A percentile compares a stretch with the other conserved stretches of the same genome.
phyloP scores from a whole-genome alignment of 2,888 invertebrate genomes.

The Neoitamus cyanurus region DNA sequence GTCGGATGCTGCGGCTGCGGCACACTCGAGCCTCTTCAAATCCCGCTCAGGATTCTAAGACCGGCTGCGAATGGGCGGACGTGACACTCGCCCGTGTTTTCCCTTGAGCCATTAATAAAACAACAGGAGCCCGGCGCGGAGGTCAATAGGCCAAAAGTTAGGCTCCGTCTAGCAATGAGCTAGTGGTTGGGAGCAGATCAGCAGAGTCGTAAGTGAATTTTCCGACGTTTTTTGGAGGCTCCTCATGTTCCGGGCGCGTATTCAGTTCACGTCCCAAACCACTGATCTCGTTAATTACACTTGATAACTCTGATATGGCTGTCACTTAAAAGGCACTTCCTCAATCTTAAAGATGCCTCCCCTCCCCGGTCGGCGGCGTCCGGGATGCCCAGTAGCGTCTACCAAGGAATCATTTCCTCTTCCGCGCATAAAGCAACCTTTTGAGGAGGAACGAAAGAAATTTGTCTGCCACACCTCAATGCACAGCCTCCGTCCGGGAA shows the following conservation, averaged over 20 bases:
- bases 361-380: not conserved
- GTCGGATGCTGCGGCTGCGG: not conserved
- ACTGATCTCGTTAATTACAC: slow-evolving; percentile 31
- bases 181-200: not conserved
- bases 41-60: not conserved
- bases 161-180: not conserved
- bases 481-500: not conserved
- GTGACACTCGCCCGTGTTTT: not conserved
- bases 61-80: not conserved
- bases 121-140: not conserved
- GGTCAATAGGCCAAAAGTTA: not conserved
- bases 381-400: not conserved
- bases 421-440: not conserved
- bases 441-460: not conserved
- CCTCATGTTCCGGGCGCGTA: not conserved
- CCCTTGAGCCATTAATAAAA: not conserved
- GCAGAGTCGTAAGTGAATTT: not conserved
- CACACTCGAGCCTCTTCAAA: not conserved
- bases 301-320: slow-evolving; percentile 13
- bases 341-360: not conserved
- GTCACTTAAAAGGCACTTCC: slow-evolving; percentile 19
- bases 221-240: not conserved
- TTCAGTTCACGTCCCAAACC: slow-evolving; percentile 6
- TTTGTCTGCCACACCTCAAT: slow-evolving; percentile 33
- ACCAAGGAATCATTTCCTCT: not conserved